A percentile compares a stretch with the other conserved stretches of the same genome.
Evolutionary conservation across 1,140 invertebrate genomes (phyloP).

Genomic region (Anastrepha ludens): DNA sequence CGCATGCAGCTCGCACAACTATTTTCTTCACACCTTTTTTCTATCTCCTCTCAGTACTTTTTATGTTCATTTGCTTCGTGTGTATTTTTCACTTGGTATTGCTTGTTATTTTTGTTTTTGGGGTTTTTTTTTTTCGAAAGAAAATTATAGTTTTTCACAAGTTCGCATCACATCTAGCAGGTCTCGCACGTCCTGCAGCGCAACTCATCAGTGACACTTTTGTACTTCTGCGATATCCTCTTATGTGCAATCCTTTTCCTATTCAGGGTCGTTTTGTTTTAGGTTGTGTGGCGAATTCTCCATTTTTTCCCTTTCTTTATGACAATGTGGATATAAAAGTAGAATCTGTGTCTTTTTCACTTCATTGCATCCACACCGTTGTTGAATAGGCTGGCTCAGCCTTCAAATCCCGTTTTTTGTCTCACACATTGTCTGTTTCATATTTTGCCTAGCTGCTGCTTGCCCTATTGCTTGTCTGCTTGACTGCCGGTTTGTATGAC

Average conservation of each 20-base stretch:
- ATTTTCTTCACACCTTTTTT: neutral
- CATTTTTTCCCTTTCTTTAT: neutral
- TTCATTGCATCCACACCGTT: conserved; percentile 13
- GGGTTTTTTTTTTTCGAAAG: neutral
- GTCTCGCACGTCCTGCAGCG: conserved; percentile 15
- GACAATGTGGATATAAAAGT: no score
- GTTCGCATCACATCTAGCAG: no score
- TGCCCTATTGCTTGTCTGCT: no score
- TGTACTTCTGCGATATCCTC: neutral
- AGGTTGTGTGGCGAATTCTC: neutral
- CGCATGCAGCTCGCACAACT: neutral
- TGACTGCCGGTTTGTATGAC: no score
- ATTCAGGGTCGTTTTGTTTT: neutral
- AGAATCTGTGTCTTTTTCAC: conserved; percentile 12
- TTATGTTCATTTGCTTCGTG: neutral
- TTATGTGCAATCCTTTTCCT: neutral
- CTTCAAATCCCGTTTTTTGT: neutral
- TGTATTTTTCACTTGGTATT: neutral
- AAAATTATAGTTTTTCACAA: neutral
- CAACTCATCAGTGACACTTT: conserved; percentile 26
- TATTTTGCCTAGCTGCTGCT: neutral
- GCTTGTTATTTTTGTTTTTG: neutral
- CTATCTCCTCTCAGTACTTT: neutral
- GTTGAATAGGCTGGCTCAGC: no score
- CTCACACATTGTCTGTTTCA: neutral